Percentiles rank a stretch among this genome's conserved stretches.
Conservation (phyloP, 2,888 invertebrate species). For the Phyllotreta cruciferae region DNA sequence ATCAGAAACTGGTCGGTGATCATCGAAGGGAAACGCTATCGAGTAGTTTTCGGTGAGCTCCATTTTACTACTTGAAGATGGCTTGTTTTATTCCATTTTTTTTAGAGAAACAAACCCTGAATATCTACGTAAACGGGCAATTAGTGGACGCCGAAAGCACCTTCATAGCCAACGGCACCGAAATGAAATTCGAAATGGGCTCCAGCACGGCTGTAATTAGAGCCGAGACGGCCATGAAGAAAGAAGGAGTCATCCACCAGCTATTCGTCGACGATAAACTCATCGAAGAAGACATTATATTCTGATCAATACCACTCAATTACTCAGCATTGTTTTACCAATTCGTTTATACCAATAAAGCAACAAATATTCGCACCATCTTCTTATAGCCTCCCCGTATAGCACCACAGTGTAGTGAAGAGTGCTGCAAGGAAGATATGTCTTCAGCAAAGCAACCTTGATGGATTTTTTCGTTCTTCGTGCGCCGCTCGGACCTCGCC, state of each 20-base stretch:
- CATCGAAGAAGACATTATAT: constrained; percentile 51
- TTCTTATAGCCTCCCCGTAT: too few species aligned
- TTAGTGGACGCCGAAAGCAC: constrained; percentile 76
- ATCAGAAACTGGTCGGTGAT: constrained; percentile 77
- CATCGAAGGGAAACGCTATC: constrained; percentile 63
- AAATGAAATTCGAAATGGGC: constrained; percentile 76
- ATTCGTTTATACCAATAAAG: not conserved
- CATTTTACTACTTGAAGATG: not conserved
- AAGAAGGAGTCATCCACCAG: constrained; percentile 55
- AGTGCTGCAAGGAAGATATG: not conserved
- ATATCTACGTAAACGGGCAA: constrained; percentile 79
- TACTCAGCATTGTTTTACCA: not conserved
- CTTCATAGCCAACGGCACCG: constrained; percentile 85
- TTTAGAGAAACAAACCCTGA: constrained; percentile 77
- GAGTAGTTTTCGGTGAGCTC: constrained; percentile 76
- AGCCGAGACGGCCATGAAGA: constrained; percentile 65
- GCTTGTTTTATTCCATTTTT: constrained; percentile 36
- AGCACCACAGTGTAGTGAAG: too few species aligned
- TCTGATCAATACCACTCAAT: constrained; percentile 19
- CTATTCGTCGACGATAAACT: constrained; percentile 52
- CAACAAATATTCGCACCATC: too few species aligned
- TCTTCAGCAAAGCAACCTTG: constrained; percentile 10
- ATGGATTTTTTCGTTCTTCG: constrained; percentile 16
- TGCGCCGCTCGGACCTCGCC: constrained; percentile 20
- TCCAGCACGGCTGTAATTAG: constrained; percentile 57